phyloP scores from a whole-genome alignment of 2,888 invertebrate genomes.

The Tiliacea citrago region DNA sequence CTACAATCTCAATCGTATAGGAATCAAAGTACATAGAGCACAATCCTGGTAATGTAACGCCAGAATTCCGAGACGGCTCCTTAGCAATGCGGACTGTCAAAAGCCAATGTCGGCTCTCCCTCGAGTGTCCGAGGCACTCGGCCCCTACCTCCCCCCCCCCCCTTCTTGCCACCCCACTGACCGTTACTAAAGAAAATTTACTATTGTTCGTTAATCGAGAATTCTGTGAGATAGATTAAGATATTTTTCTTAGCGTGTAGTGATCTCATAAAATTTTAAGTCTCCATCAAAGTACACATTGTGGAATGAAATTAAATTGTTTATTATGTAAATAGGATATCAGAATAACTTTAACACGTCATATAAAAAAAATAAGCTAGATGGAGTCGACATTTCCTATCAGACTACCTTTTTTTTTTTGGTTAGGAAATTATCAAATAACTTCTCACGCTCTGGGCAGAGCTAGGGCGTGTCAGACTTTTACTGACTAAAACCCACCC shows the following conservation, averaged over 20 bases:
- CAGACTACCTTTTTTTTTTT: no score
- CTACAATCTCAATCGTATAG: conserved; percentile 33
- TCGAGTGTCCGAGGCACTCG: conserved; percentile 82
- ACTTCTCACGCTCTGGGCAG: no score
- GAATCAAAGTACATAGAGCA: conserved; percentile 46
- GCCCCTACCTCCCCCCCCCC: conserved; percentile 65
- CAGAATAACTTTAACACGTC: no score
- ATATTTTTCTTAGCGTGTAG: not conserved
- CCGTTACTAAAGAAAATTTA: conserved; percentile 73
- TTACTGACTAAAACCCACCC: no score
- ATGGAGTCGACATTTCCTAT: no score
- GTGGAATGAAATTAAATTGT: no score
- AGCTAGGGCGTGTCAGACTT: no score
- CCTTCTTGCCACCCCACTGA: conserved; percentile 77
- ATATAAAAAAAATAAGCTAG: no score
- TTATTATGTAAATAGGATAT: no score
- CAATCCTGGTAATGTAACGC: conserved; percentile 68
- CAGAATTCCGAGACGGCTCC: conserved; percentile 69
- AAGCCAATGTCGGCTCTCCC: conserved; percentile 85
- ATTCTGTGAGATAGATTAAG: conserved; percentile 6
- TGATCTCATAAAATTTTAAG: not conserved
- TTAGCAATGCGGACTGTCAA: conserved; percentile 87
- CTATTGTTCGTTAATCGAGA: conserved; percentile 66
- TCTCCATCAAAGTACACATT: not conserved
- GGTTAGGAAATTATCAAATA: no score